A percentile compares a stretch with the other conserved stretches of the same genome.
Evolutionary conservation across 2,113 vertebrate species (phyloP).

Genomic region (Neodontobutis hainanensis): DNA sequence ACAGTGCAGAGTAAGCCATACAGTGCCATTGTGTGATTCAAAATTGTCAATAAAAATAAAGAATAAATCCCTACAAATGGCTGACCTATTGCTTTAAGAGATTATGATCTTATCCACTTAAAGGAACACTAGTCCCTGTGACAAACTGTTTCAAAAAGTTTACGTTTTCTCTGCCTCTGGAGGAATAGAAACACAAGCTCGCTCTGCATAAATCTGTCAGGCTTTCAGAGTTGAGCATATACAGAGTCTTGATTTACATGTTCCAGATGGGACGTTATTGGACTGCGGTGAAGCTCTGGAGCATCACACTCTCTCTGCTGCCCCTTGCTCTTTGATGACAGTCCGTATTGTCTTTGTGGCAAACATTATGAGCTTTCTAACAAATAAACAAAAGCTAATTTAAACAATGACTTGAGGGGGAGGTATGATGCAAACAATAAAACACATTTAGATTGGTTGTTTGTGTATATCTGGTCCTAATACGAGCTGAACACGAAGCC

Average conservation of each 20-base stretch:
- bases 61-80: constrained; percentile 40
- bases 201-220: constrained; percentile 78
- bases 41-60: constrained; percentile 27
- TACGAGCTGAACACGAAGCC: constrained; percentile 48
- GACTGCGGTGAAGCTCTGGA: constrained; percentile 58
- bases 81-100: constrained; percentile 50
- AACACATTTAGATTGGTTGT: constrained; percentile 51
- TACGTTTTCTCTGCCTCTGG: constrained; percentile 74
- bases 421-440: constrained; percentile 45
- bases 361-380: constrained; percentile 55
- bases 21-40: neutral
- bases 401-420: constrained; percentile 37
- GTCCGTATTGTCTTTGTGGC: constrained; percentile 46
- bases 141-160: constrained; percentile 74
- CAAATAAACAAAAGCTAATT: constrained; percentile 67
- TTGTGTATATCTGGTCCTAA: constrained; percentile 54
- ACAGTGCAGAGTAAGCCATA: too few relatives aligned
- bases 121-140: constrained; percentile 52
- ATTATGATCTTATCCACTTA: constrained; percentile 52
- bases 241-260: constrained; percentile 79
- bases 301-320: constrained; percentile 56
- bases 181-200: constrained; percentile 72
- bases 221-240: constrained; percentile 69
- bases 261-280: constrained; percentile 78
- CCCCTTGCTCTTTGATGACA: constrained; percentile 59